A percentile compares a stretch with the other conserved stretches of the same genome.
These are phyloP conservation scores for Cyprinella venusta DNA, from an alignment of 2,797 vertebrate genomes.

Conservation along the genomic window DNA sequence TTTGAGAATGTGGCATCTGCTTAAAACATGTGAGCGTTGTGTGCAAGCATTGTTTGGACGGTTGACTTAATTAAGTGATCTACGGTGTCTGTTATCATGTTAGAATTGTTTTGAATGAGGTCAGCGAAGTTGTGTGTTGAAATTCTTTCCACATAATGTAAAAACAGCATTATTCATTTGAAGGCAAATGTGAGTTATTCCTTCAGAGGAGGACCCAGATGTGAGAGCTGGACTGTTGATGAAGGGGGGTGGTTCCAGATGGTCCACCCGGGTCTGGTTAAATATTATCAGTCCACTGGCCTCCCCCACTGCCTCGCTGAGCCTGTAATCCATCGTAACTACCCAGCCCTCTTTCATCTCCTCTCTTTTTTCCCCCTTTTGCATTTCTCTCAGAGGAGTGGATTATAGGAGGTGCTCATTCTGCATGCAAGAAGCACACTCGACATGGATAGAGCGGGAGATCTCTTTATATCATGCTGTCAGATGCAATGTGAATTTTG, in stretches of 20 bases:
- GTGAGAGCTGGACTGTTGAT: conserved; percentile 46
- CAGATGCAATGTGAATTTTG: conserved; percentile 11
- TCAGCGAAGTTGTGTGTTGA: conserved; percentile 1
- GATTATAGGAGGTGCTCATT: conserved; percentile 41
- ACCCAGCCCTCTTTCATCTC: conserved; percentile 39
- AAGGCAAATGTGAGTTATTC: conserved; percentile 32
- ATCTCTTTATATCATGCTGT: conserved; percentile 33
- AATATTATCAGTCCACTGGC: conserved; percentile 80
- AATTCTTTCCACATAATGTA: conserved; percentile 13
- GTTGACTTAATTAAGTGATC: conserved; percentile 19
- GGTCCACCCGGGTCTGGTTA: conserved; percentile 72
- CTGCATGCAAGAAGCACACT: conserved; percentile 34
- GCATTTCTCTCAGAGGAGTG: conserved; percentile 35
- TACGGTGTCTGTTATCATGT: not conserved
- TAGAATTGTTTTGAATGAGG: conserved; percentile 5
- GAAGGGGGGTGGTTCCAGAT: conserved; percentile 55
- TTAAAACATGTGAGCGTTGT: conserved; percentile 2
- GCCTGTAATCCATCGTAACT: conserved; percentile 67
- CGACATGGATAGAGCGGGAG: conserved; percentile 14
- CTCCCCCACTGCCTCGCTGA: conserved; percentile 69
- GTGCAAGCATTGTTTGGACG: not conserved
- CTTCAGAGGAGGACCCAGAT: conserved; percentile 51
- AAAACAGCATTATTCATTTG: conserved; percentile 33
- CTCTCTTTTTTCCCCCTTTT: not conserved
- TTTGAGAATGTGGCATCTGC: not conserved